These are phyloP conservation scores for Poecilia picta DNA, from an alignment of 2,797 vertebrate species.

Conservation along the genomic window DNA sequence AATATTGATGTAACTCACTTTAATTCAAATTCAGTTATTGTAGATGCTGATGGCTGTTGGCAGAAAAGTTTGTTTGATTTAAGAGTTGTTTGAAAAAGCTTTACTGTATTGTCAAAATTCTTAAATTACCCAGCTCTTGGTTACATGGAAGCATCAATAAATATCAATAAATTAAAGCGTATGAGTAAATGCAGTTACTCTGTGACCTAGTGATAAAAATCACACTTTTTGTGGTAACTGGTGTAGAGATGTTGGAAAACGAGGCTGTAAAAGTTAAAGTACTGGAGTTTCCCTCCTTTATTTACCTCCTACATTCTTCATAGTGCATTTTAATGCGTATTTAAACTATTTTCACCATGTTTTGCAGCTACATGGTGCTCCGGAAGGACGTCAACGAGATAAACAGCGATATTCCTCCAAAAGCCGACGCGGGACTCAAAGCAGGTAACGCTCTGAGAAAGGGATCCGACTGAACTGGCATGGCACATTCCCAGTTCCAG, in stretches of 20 bases:
- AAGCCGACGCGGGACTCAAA: constrained; percentile 80
- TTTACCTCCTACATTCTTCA: too few species aligned
- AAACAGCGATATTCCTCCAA: constrained; percentile 72
- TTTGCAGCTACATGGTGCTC: constrained; percentile 78
- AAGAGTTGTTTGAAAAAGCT: neutral
- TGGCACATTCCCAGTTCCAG: neutral
- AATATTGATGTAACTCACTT: too few species aligned
- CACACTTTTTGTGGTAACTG: neutral
- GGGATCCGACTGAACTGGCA: constrained; percentile 9
- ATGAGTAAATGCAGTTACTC: neutral
- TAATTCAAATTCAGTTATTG: too few species aligned
- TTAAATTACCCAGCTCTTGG: neutral
- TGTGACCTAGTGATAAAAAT: neutral
- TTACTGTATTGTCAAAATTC: neutral
- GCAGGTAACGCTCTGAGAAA: constrained; percentile 65
- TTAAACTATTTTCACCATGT: constrained; percentile 37
- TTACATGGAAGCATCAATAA: neutral
- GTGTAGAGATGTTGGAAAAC: constrained; percentile 14
- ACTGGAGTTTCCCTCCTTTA: neutral
- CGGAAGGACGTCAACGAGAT: constrained; percentile 82
- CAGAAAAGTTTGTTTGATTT: too few species aligned
- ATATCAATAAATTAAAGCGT: neutral
- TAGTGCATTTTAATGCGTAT: neutral
- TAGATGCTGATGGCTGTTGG: too few species aligned
- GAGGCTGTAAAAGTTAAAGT: constrained; percentile 9